Evolutionary conservation across 2,888 invertebrate genomes (phyloP).

Genomic region (Sipha maydis): DNA sequence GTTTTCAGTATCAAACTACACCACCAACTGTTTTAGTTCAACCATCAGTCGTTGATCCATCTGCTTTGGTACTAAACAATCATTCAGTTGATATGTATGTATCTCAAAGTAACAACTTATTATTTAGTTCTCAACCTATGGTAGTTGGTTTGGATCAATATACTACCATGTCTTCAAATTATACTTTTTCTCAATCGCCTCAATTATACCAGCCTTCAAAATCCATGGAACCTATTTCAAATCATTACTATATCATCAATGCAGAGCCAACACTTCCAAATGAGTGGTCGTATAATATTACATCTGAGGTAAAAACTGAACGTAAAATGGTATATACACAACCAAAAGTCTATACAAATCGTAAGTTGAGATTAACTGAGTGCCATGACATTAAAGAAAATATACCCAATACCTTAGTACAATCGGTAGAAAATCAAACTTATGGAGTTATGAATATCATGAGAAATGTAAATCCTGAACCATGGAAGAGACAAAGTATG

Average conservation of each 20-base stretch:
- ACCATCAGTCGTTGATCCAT: slow-evolving; percentile 47
- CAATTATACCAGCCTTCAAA: slow-evolving; percentile 46
- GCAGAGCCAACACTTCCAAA: slow-evolving; percentile 43
- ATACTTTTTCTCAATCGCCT: slow-evolving; percentile 47
- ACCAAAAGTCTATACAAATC: slow-evolving; percentile 50
- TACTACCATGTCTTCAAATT: slow-evolving; percentile 46
- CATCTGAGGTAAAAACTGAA: slow-evolving; percentile 35
- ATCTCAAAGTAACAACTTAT: slow-evolving; percentile 48
- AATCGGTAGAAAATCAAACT: slow-evolving; percentile 37
- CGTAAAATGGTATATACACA: slow-evolving; percentile 37
- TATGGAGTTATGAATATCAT: slow-evolving; percentile 48
- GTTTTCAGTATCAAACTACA: slow-evolving; percentile 51
- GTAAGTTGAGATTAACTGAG: slow-evolving; percentile 32
- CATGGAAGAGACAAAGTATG: slow-evolving; percentile 47
- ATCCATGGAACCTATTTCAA: slow-evolving; percentile 48
- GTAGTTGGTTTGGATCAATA: slow-evolving; percentile 51
- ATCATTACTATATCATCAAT: slow-evolving; percentile 55
- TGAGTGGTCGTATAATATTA: slow-evolving; percentile 51
- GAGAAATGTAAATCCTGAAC: slow-evolving; percentile 50
- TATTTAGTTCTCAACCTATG: slow-evolving; percentile 52
- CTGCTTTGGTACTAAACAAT: slow-evolving; percentile 39
- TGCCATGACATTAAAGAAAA: slow-evolving; percentile 56
- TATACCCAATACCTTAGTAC: slow-evolving; percentile 55
- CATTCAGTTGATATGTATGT: slow-evolving; percentile 45
- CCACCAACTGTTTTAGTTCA: slow-evolving; percentile 51